These are phyloP conservation scores for Cossypha polioptera DNA, from an alignment of 2,797 vertebrate species.

Conservation along the genomic window DNA sequence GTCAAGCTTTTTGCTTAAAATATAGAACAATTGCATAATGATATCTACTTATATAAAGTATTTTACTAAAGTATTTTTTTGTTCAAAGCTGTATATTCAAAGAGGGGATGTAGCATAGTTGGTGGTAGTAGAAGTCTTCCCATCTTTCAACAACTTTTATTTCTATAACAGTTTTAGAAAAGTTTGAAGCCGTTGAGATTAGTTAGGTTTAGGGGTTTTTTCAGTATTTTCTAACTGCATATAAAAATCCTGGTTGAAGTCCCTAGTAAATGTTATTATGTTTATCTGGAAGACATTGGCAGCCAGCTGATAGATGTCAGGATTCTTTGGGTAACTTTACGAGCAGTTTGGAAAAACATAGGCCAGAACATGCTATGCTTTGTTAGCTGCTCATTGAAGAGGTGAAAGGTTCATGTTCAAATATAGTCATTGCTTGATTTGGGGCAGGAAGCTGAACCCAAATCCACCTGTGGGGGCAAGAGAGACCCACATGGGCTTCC, in stretches of 20 bases:
- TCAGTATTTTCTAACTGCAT: neutral
- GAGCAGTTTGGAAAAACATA: neutral
- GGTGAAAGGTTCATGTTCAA: neutral
- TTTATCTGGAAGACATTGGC: neutral
- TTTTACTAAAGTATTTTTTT: neutral
- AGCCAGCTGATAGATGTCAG: neutral
- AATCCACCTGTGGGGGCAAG: neutral
- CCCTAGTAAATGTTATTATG: neutral
- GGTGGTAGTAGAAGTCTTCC: neutral
- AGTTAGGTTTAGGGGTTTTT: accelerated
- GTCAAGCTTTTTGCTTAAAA: neutral
- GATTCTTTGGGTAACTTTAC: neutral
- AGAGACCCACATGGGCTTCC: neutral
- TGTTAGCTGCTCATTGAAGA: neutral
- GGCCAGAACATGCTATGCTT: neutral
- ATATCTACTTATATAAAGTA: neutral
- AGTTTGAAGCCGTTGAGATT: neutral
- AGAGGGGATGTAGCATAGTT: neutral
- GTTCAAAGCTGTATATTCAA: neutral
- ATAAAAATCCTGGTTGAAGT: neutral
- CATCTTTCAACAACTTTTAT: neutral
- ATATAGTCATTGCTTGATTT: neutral
- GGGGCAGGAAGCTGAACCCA: neutral
- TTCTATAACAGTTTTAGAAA: neutral
- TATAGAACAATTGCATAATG: neutral